Base-by-base conservation (phyloP, 2,113 vertebrate species). In the Taxidea taxus region DNA sequence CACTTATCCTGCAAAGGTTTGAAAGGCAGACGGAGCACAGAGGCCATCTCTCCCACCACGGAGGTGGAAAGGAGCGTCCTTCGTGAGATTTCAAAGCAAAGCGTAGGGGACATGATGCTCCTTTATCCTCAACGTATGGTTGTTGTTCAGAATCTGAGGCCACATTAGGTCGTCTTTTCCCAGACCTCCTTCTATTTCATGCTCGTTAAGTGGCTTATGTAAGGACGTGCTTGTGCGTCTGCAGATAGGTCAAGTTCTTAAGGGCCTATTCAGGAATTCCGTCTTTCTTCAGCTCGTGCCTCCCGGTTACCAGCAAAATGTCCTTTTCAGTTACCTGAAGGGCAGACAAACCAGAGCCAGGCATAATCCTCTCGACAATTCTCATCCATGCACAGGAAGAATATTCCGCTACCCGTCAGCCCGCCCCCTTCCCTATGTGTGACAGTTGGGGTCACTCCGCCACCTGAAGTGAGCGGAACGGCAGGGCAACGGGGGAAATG, bases 401-500 rank as follows among this genome's bases (percentile, higher is more conserved):
- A 54, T 31, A 87, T 93, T 83, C 42, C 77, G 93, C 96, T 58
- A 82, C 37, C 47, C 77, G 87, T 74, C 51, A 0, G 83, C 47
- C 10, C 37, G 2, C 87, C 82, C 66, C 75, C 84, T 90, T 86
- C 70, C 56, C 90, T 83, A 54, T 37, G 82, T 20, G 1, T 83
- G 82, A 92, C 44, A 25, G 60, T 60, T 49, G 3, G n/a, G 42
- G 56, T 91, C 86, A 29, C 74, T 70, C 70, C 80, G 68, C 70
- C 29, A 31, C 25, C n/a, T 75, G 47, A 77, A 44, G 56, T 29
- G 49, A 74, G 84, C 34, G 44, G 39, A 54, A 37, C 15, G 11
- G 44, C 7, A 4, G 39, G 5, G 80, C 47, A 31, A 34, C 11
- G 74, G 39, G 39, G n/a, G 51, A 81, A 58, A n/a, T 9, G 56